A percentile compares a stretch with the other conserved stretches of the same genome.
phyloP scores from a whole-genome alignment of 2,797 vertebrate species.

The Pangasius djambal region DNA sequence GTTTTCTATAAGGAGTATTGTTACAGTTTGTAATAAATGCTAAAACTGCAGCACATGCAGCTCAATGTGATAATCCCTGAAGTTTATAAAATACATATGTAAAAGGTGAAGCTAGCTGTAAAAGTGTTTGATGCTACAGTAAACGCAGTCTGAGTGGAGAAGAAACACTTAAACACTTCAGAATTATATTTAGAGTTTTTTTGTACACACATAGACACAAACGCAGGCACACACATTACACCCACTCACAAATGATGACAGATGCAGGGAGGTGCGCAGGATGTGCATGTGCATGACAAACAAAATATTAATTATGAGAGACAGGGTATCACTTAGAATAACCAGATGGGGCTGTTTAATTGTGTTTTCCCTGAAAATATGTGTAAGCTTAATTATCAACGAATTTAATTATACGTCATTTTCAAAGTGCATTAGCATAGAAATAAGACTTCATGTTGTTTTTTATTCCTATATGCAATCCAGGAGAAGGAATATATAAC shows the following conservation, averaged over 20 bases:
- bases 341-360: slow-evolving; percentile 61
- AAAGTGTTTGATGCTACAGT: slow-evolving; percentile 23
- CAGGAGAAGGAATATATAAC: slow-evolving; percentile 36
- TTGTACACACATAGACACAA: slow-evolving; percentile 11
- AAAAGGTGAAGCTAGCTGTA: slow-evolving; percentile 19
- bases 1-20: background rate
- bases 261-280: slow-evolving; percentile 56
- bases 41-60: background rate
- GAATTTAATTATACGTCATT: slow-evolving; percentile 62
- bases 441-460: slow-evolving; percentile 55
- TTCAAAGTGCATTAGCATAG: slow-evolving; percentile 61
- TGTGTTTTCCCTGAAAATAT: slow-evolving; percentile 53
- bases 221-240: slow-evolving; percentile 11
- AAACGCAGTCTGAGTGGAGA: slow-evolving; percentile 25
- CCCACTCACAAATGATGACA: slow-evolving; percentile 49
- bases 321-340: slow-evolving; percentile 57
- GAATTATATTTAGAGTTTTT: slow-evolving; percentile 33
- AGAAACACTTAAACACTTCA: slow-evolving; percentile 38
- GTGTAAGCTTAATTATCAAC: slow-evolving; percentile 58
- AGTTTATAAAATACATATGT: background rate
- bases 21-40: background rate
- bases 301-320: slow-evolving; percentile 64
- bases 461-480: slow-evolving; percentile 41
- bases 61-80: background rate
- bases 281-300: slow-evolving; percentile 58